phyloP scores from a whole-genome alignment of 1,140 invertebrate genomes.

The Saccostrea glomerata region DNA sequence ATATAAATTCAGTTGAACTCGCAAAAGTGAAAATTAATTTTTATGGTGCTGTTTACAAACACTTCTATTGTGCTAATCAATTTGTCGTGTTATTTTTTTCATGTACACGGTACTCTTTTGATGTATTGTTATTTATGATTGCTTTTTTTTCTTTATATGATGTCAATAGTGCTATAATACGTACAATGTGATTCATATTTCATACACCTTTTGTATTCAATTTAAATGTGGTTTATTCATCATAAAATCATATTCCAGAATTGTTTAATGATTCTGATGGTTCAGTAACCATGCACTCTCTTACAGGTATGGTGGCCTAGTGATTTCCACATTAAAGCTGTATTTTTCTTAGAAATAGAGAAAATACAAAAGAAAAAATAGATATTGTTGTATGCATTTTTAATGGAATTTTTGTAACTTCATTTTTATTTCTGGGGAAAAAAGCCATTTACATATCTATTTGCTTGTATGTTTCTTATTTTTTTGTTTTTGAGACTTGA shows the following conservation, averaged over 20 bases:
- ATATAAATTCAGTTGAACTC: not conserved
- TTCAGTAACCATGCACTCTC: too few relatives aligned
- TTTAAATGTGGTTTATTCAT: too few relatives aligned
- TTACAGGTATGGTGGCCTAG: too few relatives aligned
- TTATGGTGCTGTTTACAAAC: slow-evolving; percentile 6
- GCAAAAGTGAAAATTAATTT: not conserved
- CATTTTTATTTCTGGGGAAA: too few relatives aligned
- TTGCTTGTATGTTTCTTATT: too few relatives aligned
- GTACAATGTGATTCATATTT: slow-evolving; percentile 20
- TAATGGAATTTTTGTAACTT: too few relatives aligned
- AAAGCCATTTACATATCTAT: too few relatives aligned
- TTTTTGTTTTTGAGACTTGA: too few relatives aligned
- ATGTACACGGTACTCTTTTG: not conserved
- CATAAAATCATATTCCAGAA: too few relatives aligned
- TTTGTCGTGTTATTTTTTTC: not conserved
- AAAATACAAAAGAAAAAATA: not conserved
- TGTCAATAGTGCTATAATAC: not conserved
- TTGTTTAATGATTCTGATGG: too few relatives aligned
- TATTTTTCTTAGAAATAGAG: not conserved
- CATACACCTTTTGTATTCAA: not conserved
- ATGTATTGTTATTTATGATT: not conserved
- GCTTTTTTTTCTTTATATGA: not conserved
- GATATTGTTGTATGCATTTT: not conserved
- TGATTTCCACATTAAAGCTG: not conserved
- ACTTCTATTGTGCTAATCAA: not conserved